Base-by-base conservation (phyloP, 2,797 vertebrate species). In the Protosalanx chinensis region DNA sequence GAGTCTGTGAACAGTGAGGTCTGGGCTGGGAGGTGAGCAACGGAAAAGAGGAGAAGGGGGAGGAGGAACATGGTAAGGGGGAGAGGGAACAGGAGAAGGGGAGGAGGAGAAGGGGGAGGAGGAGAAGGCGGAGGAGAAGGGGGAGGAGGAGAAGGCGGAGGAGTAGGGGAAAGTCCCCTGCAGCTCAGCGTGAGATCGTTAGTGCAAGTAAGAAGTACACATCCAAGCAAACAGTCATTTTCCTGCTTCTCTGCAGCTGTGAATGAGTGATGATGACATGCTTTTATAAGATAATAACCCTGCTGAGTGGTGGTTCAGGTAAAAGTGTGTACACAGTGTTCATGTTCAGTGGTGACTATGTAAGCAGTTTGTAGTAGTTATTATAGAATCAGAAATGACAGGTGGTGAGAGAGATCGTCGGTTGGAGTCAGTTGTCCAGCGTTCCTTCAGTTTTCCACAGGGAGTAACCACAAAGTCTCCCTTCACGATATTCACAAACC, bases 1-100 rank as follows among this genome's bases (percentile, higher is more conserved):
- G 73, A 80, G 67, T 84, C 41, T 67, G 61, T 72, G 67, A 75
- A 79, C 82, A 16, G n/a, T 81, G 70, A 63, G 20, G 27, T 51
- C 59, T 53, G 74, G 58, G 30, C 66, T 56, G 18, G 27, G 41
- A 56, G 60, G 60, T 63, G 76, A 66, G 72, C 71, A 20, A 51
- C 67, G 15, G 27, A 57, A 46, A 63, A 51, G 15, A 32, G 8
- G 7, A 46, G 30, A 20, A 10, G 30, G 57, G 27, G 56, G 20
- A 27, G 7, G 29, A 20, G 59, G 59, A 23, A 49, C 37, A 62
- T 46, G 15, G 27, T 8, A 10, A 41, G 46, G 30, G 10, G 30
- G 35, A 16, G 56, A 20, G 20, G 7, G 29, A 20, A 23, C 20
- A 15, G 16, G 33, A 46, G 56, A 64, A 58, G 76, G 60, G 73